phyloP scores from a whole-genome alignment of 2,113 vertebrate genomes.

The Zonotrichia leucophrys region DNA sequence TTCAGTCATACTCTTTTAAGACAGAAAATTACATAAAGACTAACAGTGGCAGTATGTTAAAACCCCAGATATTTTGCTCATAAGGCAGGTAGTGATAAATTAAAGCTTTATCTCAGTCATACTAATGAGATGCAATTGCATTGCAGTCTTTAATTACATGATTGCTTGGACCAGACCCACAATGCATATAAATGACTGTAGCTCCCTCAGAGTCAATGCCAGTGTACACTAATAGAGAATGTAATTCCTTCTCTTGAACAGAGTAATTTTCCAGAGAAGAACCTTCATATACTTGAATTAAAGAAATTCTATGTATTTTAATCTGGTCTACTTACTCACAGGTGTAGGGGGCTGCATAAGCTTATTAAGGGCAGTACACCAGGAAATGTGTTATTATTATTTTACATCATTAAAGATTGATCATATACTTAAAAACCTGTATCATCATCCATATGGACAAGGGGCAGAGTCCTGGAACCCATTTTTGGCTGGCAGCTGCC shows the following conservation, averaged over 20 bases:
- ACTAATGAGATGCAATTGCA: constrained; percentile 17
- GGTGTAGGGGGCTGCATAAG: neutral
- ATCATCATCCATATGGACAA: neutral
- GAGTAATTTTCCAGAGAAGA: neutral
- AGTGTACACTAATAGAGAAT: neutral
- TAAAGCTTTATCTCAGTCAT: neutral
- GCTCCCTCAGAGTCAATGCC: neutral
- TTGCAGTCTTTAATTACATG: constrained; percentile 22
- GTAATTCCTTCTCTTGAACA: neutral
- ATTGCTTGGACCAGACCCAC: neutral
- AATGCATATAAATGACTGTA: neutral
- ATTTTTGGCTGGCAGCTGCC: neutral
- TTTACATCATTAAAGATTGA: neutral
- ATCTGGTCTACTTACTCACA: neutral
- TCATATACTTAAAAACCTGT: neutral
- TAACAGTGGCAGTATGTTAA: neutral
- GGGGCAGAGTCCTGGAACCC: neutral
- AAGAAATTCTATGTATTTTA: neutral
- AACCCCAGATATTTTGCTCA: neutral
- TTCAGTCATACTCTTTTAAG: neutral
- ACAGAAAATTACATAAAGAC: neutral
- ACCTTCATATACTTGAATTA: neutral
- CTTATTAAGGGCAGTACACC: neutral
- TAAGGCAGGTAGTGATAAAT: constrained; percentile 10
- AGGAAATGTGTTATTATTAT: neutral